Evolutionary conservation across 2,113 vertebrate genomes (phyloP), one percentile per base, ranked within the genome.

Genomic region (Eptesicus fuscus): DNA sequence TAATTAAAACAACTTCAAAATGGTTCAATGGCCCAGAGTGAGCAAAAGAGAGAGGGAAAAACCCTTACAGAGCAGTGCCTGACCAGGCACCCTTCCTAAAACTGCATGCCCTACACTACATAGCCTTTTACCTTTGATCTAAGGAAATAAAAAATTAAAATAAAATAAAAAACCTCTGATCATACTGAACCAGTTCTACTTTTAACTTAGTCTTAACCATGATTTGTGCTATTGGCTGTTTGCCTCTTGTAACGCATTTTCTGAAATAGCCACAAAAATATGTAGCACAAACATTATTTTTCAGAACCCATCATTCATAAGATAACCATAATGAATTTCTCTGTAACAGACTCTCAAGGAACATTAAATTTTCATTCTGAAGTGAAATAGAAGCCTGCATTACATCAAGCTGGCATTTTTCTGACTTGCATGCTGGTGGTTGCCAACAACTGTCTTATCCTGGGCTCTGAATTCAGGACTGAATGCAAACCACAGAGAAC

Each of bases 261-360:
- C 84, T 67, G 91, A 97, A 97, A 96, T 65, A 95, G 63, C 63
- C 94, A 93, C 70, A 96, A 92, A 96, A 95, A 91, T 94, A 96
- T 90, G 67, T 47, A 93, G 91, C 25, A 85, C 87, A 96, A 97
- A 95, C 85, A 91, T 53, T 93, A 93, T 82, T 96, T 96, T 93
- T 97, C 56, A 92, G 87, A 94, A 93, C 73, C 93, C 95, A 95
- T 97, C 95, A 93, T 95, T 97, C 96, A 76, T 92, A 85, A 96
- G 93, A 96, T 93, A 97, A 96, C 90, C 88, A 90, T 88, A 96
- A 96, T 95, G 44, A 95, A 94, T 94, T 95, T 65, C 30, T 90
- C 90, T 92, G 80, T 95, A 86, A 88, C 74, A 85, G 61, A 96
- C 73, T 96, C 90, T 85, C 87, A 90, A 63, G 73, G 92, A 97